These are phyloP conservation scores for Antidorcas marsupialis DNA, from an alignment of 2,113 vertebrate genomes.

Conservation along the genomic window DNA sequence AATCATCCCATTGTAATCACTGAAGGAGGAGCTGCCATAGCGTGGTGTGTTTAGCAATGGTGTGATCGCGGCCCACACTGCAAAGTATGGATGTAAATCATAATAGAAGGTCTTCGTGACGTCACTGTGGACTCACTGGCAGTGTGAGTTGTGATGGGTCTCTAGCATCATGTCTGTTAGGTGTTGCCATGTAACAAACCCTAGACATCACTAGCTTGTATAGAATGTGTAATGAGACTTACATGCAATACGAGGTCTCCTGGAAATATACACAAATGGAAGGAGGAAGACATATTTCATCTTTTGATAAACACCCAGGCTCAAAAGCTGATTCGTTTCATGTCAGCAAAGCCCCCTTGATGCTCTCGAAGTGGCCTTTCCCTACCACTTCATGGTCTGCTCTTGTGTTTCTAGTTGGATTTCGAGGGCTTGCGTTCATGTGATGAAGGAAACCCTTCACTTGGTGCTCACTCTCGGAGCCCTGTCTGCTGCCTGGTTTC, in stretches of 20 bases:
- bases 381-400: not conserved
- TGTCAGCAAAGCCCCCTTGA: not conserved
- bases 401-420: not conserved
- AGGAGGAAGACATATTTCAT: not conserved
- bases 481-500: not conserved
- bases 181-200: not conserved
- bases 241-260: not conserved
- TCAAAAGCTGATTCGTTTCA: not conserved
- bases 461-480: fast-evolving
- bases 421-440: not conserved
- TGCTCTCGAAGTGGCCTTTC: not conserved
- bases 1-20: not conserved
- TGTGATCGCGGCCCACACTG: not conserved
- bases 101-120: not conserved
- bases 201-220: not conserved
- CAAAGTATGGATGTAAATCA: not conserved
- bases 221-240: not conserved
- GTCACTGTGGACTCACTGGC: not conserved
- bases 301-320: not conserved
- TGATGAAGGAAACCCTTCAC: not conserved
- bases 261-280: not conserved
- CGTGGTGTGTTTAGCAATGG: not conserved
- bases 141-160: not conserved
- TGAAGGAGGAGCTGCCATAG: not conserved
- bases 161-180: not conserved